Evolutionary conservation across 2,797 vertebrate genomes (phyloP), one percentile per base, ranked within the genome.

Genomic region (Basileuterus tristriatus): DNA sequence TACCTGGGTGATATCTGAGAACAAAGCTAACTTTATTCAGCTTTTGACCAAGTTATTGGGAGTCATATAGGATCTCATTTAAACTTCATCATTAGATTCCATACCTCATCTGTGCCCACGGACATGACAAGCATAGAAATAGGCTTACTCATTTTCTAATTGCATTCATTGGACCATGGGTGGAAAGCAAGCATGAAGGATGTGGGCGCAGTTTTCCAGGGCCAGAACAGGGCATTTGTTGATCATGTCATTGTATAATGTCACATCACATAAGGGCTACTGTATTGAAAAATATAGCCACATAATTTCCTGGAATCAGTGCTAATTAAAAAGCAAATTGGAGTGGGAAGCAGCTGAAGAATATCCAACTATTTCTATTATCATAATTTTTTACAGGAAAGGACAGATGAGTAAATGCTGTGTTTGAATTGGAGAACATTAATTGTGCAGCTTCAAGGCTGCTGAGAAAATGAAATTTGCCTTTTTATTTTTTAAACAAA

Each of bases 261-360:
- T 64, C 27, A 83, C 15, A 52, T 49, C 23, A 63, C 41, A 43
- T 60, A 80, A 85, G 90, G 56, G 41, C 53, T 27, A 43, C 14
- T 50, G 59, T 49, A 26, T 39, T 72, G 93, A 93, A 79, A 93
- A 91, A 76, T 69, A 69, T 87, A 79, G 16, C 27, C 6, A 24
- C 27, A 37, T 76, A 63, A 76, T 91, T 88, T 96, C 44, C 72
- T 83, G 69, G 79, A 80, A 89, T 91, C 89, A 39, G 59, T 72
- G 64, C 67, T 94, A 95, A 95, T 96, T 90, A 91, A 94, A 91
- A 93, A 91, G n/a, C 39, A 72, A 86, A 86, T 75, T 88, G 63
- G 36, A 94, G 37, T 68, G 63, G 59, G 47, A 43, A 94, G 43
- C 58, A 94, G 62, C 58, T 90, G 79, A 96, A 89, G 59, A 77